Evolutionary conservation across 2,797 vertebrate genomes (phyloP), one percentile per base, ranked within the genome.

Genomic region (Anabas testudineus): DNA sequence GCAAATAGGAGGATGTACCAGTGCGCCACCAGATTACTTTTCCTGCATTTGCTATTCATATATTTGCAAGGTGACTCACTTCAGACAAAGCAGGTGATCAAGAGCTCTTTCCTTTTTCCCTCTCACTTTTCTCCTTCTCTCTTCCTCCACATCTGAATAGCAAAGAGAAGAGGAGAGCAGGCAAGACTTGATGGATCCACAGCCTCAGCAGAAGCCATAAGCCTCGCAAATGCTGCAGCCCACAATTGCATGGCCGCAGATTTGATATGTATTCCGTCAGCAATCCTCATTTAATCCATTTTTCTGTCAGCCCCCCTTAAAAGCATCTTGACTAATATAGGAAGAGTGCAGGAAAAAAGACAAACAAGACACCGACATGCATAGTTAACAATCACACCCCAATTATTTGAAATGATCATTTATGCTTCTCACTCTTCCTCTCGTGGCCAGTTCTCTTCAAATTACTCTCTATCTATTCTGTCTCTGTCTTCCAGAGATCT

Each of bases 31-130:
- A 94, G 93, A 95, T 95, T 94, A 94, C 93, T 91, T 92, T 92
- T 88, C 86, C 90, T 85, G 79, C 90, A 93, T 94, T 94, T 95
- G 87, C 90, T 94, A 94, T 95, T 95, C 94, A 95, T 94, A 93
- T 94, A 94, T 94, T 94, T 95, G 92, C 94, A 95, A 95, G 94
- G 94, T 94, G 94, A 95, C 94, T 95, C 93, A 91, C 90, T 94
- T 92, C 93, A 94, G 92, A 94, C 92, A 94, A 94, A 93, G 91
- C 91, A 93, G 91, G 91, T 93, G 93, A 94, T 94, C 92, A 92
- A 91, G 91, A 93, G 92, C 88, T 85, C 78, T 81, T 88, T 82
- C 72, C 61, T 55, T 69, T n/a, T 69, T 45, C 42, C 54, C 67
- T 79, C 67, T 68, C 30, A 19, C 68, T 61, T 76, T 67, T 68